Base-by-base conservation (phyloP, 2,888 invertebrate genomes). In the Heliconius sara region DNA sequence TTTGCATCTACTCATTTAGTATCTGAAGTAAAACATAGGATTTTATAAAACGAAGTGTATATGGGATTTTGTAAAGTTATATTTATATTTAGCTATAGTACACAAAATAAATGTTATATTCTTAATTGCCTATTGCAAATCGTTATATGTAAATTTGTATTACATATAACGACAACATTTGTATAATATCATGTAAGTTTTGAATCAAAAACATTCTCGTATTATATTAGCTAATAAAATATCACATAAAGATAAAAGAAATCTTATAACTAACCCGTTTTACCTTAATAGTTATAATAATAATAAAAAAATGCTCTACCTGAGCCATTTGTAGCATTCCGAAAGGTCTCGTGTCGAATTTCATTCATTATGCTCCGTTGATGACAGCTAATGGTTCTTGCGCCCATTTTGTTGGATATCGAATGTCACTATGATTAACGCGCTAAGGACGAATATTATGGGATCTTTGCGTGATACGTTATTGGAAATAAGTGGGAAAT, bases 331-430 rank as follows among this genome's bases (percentile, higher is more conserved):
- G 43, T 39, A 66, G 43, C 75, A 75, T 75, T 75, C 75, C 65
- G 9, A 72, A 77, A 30, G 70, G 77, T 65, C 63, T 78, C 77
- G 77, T 72, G 65, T 78, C 71, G 77, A 78, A 78, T 78, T 78
- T 72, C 72, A 65, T 78, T 72, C 34, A 60, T 57, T 72, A 78
- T 71, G 72, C 19, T 72, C 47, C 43, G 77, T 39, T 66, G 75
- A 75, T 75, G 75, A 75, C 75, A 47, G 75, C 65, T 43, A 75
- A 73, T 60, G 73, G 60, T n/a, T 57, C 57, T 60, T 60, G 16
- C 34, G 60, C n/a, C n/a, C 65, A 25, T 65, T 75, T 65, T 65
- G 27, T 75, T 63, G 65, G 63, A 66, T 66, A 75, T 75, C 75
- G 65, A 30, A 66, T 75, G 47, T 65, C 65, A 16, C 9, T 27